Percentiles rank a stretch among this genome's conserved stretches.
Evolutionary conservation across 2,113 vertebrate species (phyloP).

Genomic region (Otolemur garnettii): DNA sequence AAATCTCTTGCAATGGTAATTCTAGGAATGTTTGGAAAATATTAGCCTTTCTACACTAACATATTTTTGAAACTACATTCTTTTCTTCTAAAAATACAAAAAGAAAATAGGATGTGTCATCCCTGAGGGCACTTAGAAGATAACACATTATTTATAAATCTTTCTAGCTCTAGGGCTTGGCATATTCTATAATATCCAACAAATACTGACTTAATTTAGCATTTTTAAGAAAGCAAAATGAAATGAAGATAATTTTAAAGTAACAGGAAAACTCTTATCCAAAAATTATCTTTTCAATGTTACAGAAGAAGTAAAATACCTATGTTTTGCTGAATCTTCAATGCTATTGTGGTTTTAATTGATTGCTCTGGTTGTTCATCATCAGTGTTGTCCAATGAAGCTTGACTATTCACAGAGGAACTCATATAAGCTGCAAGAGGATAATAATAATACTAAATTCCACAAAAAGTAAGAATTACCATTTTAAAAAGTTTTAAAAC

Average conservation of each 20-base stretch:
- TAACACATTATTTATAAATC: constrained; percentile 21
- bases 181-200: neutral
- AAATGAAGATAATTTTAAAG: constrained; percentile 64
- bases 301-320: constrained; percentile 83
- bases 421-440: constrained; percentile 82
- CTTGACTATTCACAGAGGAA: constrained; percentile 61
- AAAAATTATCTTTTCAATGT: constrained; percentile 29
- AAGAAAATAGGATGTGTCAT: neutral
- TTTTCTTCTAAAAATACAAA: constrained; percentile 50
- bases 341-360: constrained; percentile 78
- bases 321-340: constrained; percentile 88
- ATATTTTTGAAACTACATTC: neutral
- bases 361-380: constrained; percentile 78
- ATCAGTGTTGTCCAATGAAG: constrained; percentile 59
- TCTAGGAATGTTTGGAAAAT: neutral
- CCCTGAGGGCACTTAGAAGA: neutral
- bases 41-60: neutral
- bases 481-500: constrained; percentile 46
- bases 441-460: constrained; percentile 47
- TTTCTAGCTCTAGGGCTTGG: neutral
- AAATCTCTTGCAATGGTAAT: neutral
- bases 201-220: constrained; percentile 25
- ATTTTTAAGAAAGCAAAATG: constrained; percentile 41
- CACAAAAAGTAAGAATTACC: constrained; percentile 26
- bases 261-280: constrained; percentile 52